Evolutionary conservation across 2,113 vertebrate species (phyloP).

Genomic region (Pseudorhombus dupliciocellatus): DNA sequence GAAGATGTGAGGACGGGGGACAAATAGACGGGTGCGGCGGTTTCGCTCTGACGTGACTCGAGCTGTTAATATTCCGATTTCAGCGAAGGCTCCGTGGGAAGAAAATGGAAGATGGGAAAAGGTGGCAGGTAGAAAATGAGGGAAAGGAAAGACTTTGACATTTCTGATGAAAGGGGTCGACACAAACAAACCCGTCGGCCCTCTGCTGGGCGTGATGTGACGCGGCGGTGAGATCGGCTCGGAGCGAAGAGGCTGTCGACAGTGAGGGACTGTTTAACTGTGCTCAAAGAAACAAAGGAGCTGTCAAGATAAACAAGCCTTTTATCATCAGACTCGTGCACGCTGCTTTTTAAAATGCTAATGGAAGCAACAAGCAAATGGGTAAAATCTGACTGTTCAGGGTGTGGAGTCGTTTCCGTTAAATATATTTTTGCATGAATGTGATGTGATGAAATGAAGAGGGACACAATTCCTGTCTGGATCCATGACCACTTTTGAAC

Average conservation of each 20-base stretch:
- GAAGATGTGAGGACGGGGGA: background rate
- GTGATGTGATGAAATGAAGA: no score
- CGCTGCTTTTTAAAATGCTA: no score
- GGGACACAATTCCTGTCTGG: no score
- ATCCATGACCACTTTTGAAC: no score
- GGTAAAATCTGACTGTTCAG: no score
- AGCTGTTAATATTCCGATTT: background rate
- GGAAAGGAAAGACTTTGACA: background rate
- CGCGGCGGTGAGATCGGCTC: background rate
- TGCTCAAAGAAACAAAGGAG: background rate
- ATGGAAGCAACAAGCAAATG: no score
- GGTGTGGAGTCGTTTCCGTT: no score
- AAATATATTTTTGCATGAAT: no score
- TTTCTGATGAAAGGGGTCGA: background rate
- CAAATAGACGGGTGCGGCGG: background rate
- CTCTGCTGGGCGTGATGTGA: slow-evolving; percentile 8
- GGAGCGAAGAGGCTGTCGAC: background rate
- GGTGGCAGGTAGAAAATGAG: background rate
- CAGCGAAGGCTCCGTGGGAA: background rate
- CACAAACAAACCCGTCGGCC: slow-evolving; percentile 5
- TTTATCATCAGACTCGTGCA: background rate
- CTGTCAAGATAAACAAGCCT: background rate
- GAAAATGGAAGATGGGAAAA: background rate
- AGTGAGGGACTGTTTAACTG: background rate
- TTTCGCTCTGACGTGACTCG: background rate